phyloP scores from a whole-genome alignment of 2,888 invertebrate genomes.

The Mesoligia furuncula region DNA sequence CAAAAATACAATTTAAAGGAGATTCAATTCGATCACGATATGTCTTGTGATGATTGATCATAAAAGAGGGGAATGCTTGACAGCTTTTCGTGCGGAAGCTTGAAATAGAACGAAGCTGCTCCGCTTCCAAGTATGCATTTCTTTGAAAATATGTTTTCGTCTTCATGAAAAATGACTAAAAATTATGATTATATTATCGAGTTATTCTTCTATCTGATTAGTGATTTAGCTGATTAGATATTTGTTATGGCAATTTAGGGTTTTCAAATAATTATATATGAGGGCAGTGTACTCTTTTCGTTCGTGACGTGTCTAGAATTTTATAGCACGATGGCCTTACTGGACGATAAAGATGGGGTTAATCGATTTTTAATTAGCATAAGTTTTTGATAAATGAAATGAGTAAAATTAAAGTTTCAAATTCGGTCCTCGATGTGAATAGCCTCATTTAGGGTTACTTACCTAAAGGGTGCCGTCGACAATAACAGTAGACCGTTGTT shows the following conservation, averaged over 20 bases:
- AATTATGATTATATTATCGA: background rate
- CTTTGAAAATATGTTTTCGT: background rate
- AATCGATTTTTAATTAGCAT: conserved; percentile 23
- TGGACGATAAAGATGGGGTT: conserved; percentile 11
- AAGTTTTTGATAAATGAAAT: background rate
- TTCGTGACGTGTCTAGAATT: background rate
- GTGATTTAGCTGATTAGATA: conserved; percentile 1
- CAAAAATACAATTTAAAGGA: background rate
- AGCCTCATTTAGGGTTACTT: background rate
- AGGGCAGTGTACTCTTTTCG: background rate
- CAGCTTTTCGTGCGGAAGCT: background rate
- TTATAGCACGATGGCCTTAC: background rate
- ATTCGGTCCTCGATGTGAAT: background rate
- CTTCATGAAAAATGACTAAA: background rate
- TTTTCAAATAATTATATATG: background rate
- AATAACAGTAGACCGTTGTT: background rate
- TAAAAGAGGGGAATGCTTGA: background rate
- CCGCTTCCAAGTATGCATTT: background rate
- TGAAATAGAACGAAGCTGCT: conserved; percentile 7
- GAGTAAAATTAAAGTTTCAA: background rate
- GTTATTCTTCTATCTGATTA: background rate
- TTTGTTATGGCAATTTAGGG: background rate
- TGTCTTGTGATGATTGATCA: background rate
- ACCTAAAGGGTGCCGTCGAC: background rate
- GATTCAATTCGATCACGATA: conserved; percentile 4